A percentile compares a stretch with the other conserved stretches of the same genome.
Conservation (phyloP, 2,888 invertebrate species). For the Bibio marci region DNA sequence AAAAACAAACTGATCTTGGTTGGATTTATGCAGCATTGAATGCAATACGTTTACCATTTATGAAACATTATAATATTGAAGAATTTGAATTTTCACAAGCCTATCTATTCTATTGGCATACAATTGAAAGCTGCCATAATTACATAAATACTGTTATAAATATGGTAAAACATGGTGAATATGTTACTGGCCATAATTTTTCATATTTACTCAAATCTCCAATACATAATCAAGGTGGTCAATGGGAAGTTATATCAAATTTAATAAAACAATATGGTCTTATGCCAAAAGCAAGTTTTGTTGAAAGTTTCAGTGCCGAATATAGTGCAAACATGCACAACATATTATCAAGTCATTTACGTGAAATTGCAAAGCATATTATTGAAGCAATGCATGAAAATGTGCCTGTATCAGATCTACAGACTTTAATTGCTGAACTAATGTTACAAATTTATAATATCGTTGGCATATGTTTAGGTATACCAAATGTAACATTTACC, state of each 20-base stretch:
- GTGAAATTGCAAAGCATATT: constrained; percentile 63
- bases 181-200: constrained; percentile 61
- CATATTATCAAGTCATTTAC: constrained; percentile 66
- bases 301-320: constrained; percentile 65
- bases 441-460: constrained; percentile 64
- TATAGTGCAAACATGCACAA: constrained; percentile 57
- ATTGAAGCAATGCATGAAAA: constrained; percentile 37
- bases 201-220: constrained; percentile 62
- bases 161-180: constrained; percentile 50
- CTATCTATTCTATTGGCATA: constrained; percentile 85
- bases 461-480: constrained; percentile 65
- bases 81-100: constrained; percentile 86
- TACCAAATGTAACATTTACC: constrained; percentile 60
- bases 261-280: constrained; percentile 74
- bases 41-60: neutral
- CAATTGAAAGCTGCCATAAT: constrained; percentile 75
- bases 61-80: constrained; percentile 58
- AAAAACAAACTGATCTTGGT: too few relatives aligned
- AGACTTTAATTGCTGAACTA: constrained; percentile 45
- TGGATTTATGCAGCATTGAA: neutral
- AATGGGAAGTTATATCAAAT: constrained; percentile 87
- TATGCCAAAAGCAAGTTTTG: constrained; percentile 76
- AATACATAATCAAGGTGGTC: constrained; percentile 72
- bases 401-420: constrained; percentile 40
- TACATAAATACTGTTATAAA: constrained; percentile 68